phyloP scores from a whole-genome alignment of 2,888 invertebrate genomes.

The Drosophila antonietae region DNA sequence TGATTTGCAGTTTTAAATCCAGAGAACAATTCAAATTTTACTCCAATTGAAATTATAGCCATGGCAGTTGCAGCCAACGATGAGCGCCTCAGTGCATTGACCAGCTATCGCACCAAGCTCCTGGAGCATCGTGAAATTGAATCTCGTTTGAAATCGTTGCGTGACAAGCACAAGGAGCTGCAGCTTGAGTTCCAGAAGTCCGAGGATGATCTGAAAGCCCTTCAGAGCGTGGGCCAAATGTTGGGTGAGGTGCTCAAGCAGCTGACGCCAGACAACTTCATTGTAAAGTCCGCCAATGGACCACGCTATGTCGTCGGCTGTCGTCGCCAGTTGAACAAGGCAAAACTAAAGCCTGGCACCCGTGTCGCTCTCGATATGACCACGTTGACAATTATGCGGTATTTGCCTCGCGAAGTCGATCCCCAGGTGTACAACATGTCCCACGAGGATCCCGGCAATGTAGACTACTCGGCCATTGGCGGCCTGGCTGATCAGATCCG shows the following conservation, averaged over 20 bases:
- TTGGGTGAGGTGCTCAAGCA: slow-evolving; percentile 99
- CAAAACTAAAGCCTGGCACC: slow-evolving; percentile 96
- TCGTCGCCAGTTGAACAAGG: slow-evolving; percentile 96
- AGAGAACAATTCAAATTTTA: slow-evolving; percentile 4
- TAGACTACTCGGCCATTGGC: slow-evolving; percentile 97
- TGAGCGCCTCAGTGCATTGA: slow-evolving; percentile 90
- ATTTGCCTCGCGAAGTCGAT: slow-evolving; percentile 98
- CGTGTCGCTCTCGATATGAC: slow-evolving; percentile 99
- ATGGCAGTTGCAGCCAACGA: slow-evolving; percentile 35
- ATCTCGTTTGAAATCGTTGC: slow-evolving; percentile 95
- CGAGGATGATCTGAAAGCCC: slow-evolving; percentile 98
- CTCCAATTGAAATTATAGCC: slow-evolving; percentile 21
- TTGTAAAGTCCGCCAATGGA: slow-evolving; percentile 99
- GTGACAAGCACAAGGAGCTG: slow-evolving; percentile 96
- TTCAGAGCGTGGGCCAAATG: slow-evolving; percentile 99
- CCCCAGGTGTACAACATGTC: slow-evolving; percentile 99
- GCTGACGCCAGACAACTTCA: slow-evolving; percentile 99
- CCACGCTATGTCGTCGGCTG: slow-evolving; percentile 99
- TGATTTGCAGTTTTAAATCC: slow-evolving; percentile 52
- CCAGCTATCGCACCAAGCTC: slow-evolving; percentile 95
- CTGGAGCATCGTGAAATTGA: slow-evolving; percentile 98
- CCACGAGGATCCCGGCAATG: slow-evolving; percentile 98
- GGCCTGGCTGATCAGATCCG: slow-evolving; percentile 98
- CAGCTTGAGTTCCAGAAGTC: slow-evolving; percentile 99
- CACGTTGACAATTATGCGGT: slow-evolving; percentile 99